Percentiles rank a stretch among this genome's conserved stretches.
phyloP scores from a whole-genome alignment of 1,140 invertebrate genomes.

The Laodelphax striatellus region DNA sequence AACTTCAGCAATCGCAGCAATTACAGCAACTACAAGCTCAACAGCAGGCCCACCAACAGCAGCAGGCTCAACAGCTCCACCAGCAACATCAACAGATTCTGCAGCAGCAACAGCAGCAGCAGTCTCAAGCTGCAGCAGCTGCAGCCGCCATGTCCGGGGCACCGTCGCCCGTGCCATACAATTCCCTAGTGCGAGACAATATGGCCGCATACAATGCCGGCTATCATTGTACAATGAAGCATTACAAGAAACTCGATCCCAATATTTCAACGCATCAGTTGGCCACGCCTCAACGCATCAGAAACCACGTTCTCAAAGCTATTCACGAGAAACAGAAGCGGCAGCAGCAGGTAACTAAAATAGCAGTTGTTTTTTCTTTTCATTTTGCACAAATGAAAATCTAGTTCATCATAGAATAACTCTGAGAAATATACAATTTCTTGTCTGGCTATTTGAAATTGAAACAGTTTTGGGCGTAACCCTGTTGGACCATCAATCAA shows the following conservation, averaged over 20 bases:
- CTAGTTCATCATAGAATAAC: too few relatives aligned
- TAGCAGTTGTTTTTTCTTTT: too few relatives aligned
- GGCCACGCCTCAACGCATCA: slow-evolving; percentile 28
- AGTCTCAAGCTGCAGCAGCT: slow-evolving; percentile 19
- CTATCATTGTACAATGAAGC: slow-evolving; percentile 25
- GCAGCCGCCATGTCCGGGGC: slow-evolving; percentile 15
- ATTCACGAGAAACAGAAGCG: slow-evolving; percentile 24
- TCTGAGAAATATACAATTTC: too few relatives aligned
- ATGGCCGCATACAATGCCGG: not conserved
- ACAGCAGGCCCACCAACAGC: slow-evolving; percentile 21
- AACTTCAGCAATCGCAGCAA: slow-evolving; percentile 26
- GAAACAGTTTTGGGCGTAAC: too few relatives aligned
- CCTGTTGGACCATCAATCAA: too few relatives aligned
- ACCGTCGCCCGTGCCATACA: slow-evolving; percentile 26
- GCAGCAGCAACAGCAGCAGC: slow-evolving; percentile 22
- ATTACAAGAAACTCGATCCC: slow-evolving; percentile 32
- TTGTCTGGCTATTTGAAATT: too few relatives aligned
- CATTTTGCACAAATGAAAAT: too few relatives aligned
- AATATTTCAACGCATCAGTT: slow-evolving; percentile 16
- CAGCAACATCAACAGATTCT: slow-evolving; percentile 24
- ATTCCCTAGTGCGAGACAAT: slow-evolving; percentile 11
- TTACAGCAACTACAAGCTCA: slow-evolving; percentile 12
- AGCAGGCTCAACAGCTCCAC: slow-evolving; percentile 19
- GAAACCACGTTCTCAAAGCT: slow-evolving; percentile 23
- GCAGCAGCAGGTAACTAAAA: slow-evolving; percentile 13